Conservation (phyloP, 2,888 invertebrate genomes). For the Amphimallon solstitiale region DNA sequence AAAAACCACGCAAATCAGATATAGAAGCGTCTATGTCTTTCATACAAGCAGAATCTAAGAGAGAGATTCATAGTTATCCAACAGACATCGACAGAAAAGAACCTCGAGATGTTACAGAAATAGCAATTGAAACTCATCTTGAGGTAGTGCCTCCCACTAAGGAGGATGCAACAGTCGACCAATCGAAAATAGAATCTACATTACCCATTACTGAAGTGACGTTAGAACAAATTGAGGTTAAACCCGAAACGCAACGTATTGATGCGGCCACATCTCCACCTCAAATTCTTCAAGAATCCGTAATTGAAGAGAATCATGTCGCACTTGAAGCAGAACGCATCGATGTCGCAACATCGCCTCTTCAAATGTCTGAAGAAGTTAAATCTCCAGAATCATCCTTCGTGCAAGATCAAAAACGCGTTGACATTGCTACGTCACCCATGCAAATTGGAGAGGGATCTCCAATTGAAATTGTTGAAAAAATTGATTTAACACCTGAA, state of each 20-base stretch:
- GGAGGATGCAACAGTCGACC: background rate
- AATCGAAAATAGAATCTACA: background rate
- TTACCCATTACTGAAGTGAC: background rate
- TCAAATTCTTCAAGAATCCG: background rate
- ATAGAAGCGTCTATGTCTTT: slow-evolving; percentile 12
- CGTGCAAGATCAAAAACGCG: background rate
- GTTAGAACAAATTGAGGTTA: background rate
- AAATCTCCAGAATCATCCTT: background rate
- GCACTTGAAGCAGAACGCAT: background rate
- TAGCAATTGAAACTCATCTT: slow-evolving; percentile 13
- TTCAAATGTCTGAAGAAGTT: background rate
- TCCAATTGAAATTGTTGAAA: background rate
- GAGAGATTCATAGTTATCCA: background rate
- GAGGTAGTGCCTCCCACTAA: background rate
- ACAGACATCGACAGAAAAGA: background rate
- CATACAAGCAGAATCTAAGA: slow-evolving; percentile 6
- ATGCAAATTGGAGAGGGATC: background rate
- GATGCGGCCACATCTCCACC: background rate
- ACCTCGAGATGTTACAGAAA: slow-evolving; percentile 7
- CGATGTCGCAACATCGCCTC: slow-evolving; percentile 4
- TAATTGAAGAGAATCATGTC: background rate
- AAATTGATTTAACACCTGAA: background rate
- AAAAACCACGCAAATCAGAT: background rate
- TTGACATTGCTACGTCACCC: background rate
- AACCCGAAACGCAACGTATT: background rate